phyloP scores from a whole-genome alignment of 2,797 vertebrate species.

The Anableps anableps region DNA sequence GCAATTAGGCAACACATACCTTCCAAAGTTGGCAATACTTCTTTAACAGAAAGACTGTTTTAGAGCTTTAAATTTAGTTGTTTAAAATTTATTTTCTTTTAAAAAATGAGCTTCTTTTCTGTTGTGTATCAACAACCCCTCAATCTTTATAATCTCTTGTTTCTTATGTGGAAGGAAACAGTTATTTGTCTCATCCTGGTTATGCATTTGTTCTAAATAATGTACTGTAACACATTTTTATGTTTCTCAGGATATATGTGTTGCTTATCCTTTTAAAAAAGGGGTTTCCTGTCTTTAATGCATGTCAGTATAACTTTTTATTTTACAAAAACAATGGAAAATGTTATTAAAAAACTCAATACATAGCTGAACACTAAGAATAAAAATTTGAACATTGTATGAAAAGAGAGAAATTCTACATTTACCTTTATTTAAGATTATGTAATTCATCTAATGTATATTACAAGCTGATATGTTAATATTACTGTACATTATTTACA shows the following conservation, averaged over 20 bases:
- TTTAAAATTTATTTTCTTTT: background rate
- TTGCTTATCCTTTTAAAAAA: constrained; percentile 18
- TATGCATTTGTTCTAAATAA: background rate
- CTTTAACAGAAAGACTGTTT: background rate
- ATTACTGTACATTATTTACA: constrained; percentile 40
- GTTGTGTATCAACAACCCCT: background rate
- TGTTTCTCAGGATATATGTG: constrained; percentile 35
- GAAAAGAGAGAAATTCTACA: constrained; percentile 9
- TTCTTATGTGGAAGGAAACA: background rate
- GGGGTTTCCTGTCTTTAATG: constrained; percentile 21
- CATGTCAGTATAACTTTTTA: constrained; percentile 52
- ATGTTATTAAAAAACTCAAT: constrained; percentile 17
- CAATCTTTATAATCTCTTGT: background rate
- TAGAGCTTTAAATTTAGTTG: background rate
- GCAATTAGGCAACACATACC: background rate
- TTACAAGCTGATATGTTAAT: constrained; percentile 20
- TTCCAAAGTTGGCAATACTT: background rate
- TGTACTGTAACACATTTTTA: constrained; percentile 3
- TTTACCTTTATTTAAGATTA: constrained; percentile 16
- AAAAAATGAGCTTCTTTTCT: background rate
- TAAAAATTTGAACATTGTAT: constrained; percentile 20
- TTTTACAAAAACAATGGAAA: constrained; percentile 36
- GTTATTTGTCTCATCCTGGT: background rate
- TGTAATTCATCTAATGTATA: constrained; percentile 20
- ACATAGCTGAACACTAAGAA: constrained; percentile 33